Conservation (phyloP, 1,140 invertebrate species). For the Helicoverpa zea region DNA sequence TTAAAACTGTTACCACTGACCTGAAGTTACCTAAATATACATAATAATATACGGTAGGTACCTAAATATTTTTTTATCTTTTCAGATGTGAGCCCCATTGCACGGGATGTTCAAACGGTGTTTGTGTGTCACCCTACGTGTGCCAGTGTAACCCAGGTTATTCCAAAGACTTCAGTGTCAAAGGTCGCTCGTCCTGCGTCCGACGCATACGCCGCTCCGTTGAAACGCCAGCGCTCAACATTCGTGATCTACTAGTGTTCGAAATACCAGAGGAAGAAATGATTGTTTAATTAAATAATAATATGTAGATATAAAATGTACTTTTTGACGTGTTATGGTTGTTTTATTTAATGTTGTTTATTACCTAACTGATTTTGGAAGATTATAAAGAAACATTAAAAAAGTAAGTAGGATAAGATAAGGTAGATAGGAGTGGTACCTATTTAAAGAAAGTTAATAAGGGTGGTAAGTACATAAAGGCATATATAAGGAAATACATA, state of each 20-base stretch:
- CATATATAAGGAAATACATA: too few relatives aligned
- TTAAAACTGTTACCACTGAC: too few relatives aligned
- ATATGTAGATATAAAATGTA: background rate
- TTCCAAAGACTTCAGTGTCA: slow-evolving; percentile 89
- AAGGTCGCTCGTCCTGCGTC: slow-evolving; percentile 89
- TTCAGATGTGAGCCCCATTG: slow-evolving; percentile 87
- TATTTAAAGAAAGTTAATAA: too few relatives aligned
- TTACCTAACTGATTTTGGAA: too few relatives aligned
- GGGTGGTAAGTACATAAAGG: too few relatives aligned
- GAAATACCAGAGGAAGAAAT: slow-evolving; percentile 66
- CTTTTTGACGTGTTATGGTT: background rate
- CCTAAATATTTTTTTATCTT: background rate
- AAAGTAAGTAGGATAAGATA: too few relatives aligned
- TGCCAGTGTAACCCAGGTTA: slow-evolving; percentile 88
- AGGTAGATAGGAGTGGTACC: too few relatives aligned
- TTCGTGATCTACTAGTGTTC: slow-evolving; percentile 61
- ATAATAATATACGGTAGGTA: too few relatives aligned
- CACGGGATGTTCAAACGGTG: slow-evolving; percentile 88
- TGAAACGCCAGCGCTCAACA: slow-evolving; percentile 50
- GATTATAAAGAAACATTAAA: too few relatives aligned
- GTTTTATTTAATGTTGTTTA: background rate
- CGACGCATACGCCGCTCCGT: slow-evolving; percentile 68
- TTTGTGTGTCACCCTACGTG: slow-evolving; percentile 87
- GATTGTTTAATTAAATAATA: background rate
- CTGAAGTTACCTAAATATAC: background rate